A percentile compares a stretch with the other conserved stretches of the same genome.
Conservation (phyloP, 2,113 vertebrate species). For the Laticauda colubrina region DNA sequence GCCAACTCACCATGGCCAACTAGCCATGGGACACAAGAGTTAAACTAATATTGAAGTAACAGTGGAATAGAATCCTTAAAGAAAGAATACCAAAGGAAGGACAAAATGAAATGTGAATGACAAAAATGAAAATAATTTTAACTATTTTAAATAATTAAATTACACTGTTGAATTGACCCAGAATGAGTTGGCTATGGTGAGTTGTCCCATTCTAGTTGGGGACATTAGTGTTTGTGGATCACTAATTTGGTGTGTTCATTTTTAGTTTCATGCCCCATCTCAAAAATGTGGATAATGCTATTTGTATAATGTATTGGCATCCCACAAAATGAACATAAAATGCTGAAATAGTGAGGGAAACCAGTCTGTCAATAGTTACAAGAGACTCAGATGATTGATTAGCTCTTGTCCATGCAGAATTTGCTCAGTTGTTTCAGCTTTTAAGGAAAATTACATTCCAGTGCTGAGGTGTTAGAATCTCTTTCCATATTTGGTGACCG, state of each 20-base stretch:
- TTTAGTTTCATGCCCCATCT: neutral
- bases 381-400: neutral
- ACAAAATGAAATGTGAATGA: neutral
- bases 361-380: constrained; percentile 6
- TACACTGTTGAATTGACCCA: neutral
- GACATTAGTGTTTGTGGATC: neutral
- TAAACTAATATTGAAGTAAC: neutral
- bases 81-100: neutral
- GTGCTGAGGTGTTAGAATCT: constrained; percentile 29
- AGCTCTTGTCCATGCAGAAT: neutral
- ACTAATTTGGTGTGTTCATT: neutral
- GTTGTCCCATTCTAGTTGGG: neutral
- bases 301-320: constrained; percentile 17
- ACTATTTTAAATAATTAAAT: neutral
- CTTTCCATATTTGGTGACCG: constrained; percentile 38
- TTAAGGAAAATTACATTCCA: constrained; percentile 32
- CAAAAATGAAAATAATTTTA: neutral
- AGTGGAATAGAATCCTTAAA: neutral
- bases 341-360: constrained; percentile 15
- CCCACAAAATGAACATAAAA: constrained; percentile 7
- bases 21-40: neutral
- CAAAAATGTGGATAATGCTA: neutral
- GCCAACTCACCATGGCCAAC: neutral
- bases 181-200: neutral
- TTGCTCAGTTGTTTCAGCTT: constrained; percentile 18